Evolutionary conservation across 1,140 invertebrate species (phyloP), one percentile per base, ranked within the genome.

Genomic region (Listronotus oregonensis): DNA sequence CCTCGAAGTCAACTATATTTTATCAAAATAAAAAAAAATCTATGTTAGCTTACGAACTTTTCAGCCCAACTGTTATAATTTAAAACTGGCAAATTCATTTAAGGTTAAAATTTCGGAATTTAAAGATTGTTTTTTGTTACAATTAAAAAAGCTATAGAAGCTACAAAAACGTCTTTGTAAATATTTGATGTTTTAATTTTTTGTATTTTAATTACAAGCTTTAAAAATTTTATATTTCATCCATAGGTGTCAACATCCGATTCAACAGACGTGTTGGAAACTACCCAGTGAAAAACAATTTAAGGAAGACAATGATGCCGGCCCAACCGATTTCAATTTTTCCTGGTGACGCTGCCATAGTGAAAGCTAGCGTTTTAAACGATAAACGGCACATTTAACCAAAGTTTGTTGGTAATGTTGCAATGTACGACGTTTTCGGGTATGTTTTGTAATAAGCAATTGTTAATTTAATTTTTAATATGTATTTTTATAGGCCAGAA

Each of bases 361-460:
- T 71, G 18, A 73, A 77, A 59, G 77, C 77, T 4, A 87, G 90
- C 52, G 89, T 99, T 47, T 81, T 99, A 47, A 99, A 99, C 80
- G 97, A 99, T 74, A 98, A 97, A 80, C 83, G 98, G 69, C 93
- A 97, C 78, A 92, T 99, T 71, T 99, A 49, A 99, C 97, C 6
- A 96, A 96, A 82, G 98, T 99, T 80, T 96, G 93, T 96, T 65
- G 90, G 94, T 66, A 94, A 95, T 82, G 95, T 99, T 49, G 90
- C 92, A n/a, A 77, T 99, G 12, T 99, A 95, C 82, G 97, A 99
- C 83, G 95, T 99, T n/a, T 99, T 62, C 93, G 94, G 76, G 89
- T 87, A 79, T 75, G 15, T 47, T 44, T 56, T 18, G 63, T 3
- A 42, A 2, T 6, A 3, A 10, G 43, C 42, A 60, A 27, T 43